phyloP scores from a whole-genome alignment of 92 coral and sea anemone genomes.

The Blastomussa wellsi region DNA sequence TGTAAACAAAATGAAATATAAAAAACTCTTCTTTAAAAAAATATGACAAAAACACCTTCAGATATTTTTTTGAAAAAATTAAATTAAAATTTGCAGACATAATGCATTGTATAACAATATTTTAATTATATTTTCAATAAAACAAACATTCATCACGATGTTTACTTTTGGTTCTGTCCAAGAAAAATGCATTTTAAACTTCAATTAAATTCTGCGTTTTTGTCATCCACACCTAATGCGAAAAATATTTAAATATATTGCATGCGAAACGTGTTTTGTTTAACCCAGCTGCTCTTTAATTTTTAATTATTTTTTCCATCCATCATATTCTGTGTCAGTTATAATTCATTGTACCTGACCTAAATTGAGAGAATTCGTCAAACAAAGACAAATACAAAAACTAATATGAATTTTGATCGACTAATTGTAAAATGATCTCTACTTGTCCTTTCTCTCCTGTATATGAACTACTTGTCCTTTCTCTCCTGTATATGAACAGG shows the following conservation, averaged over 20 bases:
- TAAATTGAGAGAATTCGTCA: not conserved
- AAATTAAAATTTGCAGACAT: too few relatives aligned
- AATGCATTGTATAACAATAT: not conserved
- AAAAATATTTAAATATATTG: not conserved
- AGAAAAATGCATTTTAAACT: not conserved
- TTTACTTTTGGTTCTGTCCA: not conserved
- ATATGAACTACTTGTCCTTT: not conserved
- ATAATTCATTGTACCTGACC: not conserved
- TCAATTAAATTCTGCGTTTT: not conserved
- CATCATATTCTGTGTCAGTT: not conserved
- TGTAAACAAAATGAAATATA: not conserved
- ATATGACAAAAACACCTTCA: not conserved
- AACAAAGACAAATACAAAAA: not conserved
- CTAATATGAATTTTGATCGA: not conserved
- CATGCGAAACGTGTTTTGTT: not conserved
- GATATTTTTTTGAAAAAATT: too few relatives aligned
- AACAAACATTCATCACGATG: not conserved
- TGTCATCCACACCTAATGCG: not conserved
- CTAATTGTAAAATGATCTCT: not conserved
- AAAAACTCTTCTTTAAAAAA: too few relatives aligned
- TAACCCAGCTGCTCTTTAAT: not conserved
- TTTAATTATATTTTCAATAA: too few relatives aligned
- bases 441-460: not conserved
- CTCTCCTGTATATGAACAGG: not conserved
- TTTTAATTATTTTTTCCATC: not conserved